Evolutionary conservation across 2,113 vertebrate genomes (phyloP), one percentile per base, ranked within the genome.

Genomic region (Elaphurus davidianus): DNA sequence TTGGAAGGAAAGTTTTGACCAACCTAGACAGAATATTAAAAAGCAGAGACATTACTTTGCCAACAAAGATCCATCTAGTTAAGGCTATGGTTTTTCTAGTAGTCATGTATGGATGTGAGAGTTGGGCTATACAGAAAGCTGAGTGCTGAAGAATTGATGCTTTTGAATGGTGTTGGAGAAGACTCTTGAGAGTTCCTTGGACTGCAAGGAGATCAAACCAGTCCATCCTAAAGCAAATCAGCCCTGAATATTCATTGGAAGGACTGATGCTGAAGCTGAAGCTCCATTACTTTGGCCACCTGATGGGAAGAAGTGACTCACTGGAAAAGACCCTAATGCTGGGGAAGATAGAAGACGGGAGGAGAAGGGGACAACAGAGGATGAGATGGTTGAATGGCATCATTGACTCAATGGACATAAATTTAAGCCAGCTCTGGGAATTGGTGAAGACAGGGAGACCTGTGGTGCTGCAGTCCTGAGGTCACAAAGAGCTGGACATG

Each of bases 291-390:
- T 71, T 71, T 40, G 67, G n/a, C 67, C 17, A 12, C 11, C 19
- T 40, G 67, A 40, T 71, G 67, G 5, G n/a, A 71, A 71, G 67
- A 71, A 71, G 17, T 23, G 19, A 23, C 2, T 71, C 10, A 40
- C 0, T 23, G n/a, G 19, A 40, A 71, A 71, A 71, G n/a, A 40
- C 10, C 19, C 10, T 71, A 5, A 40, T 12, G n/a, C 67, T 71
- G 67, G n/a, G 67, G 23, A 71, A 40, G 67, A 40, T 71, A 6
- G 10, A 23, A 40, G 67, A 21, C 19, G 6, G 2, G n/a, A 71
- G n/a, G 19, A 12, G 17, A 71, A 40, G 19, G n/a, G n/a, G 19
- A 40, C 0, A 1, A 40, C n/a, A 40, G 67, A 71, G n/a, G n/a
- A 71, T 71, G n/a, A 6, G 19, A 40, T 23, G 19, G 19, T 40